Evolutionary conservation across 2,888 invertebrate genomes (phyloP), one percentile per base, ranked within the genome.

Genomic region (Rhyacophila evoluta): DNA sequence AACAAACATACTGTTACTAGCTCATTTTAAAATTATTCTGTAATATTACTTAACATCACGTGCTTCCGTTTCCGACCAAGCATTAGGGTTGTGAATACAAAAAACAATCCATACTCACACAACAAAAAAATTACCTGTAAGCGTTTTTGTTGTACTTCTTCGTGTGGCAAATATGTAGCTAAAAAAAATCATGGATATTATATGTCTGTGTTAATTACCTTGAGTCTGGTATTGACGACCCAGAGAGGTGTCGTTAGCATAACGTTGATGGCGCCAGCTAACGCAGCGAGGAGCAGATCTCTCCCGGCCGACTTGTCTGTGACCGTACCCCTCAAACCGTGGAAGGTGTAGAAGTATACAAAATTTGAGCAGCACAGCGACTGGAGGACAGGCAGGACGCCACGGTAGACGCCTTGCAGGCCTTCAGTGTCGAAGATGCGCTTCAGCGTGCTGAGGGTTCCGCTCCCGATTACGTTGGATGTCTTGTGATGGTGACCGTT

Each of bases 261-360:
- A 1, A 97, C 97, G 89, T 97, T 97, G 12, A 95, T 90, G 74
- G 94, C 91, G 68, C 97, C 97, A 83, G 96, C 95, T 76, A 95
- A 86, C 83, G 94, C 91, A 19, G 95, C 97, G 82, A 95, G 89
- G 77, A 93, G 85, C 38, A 97, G 89, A 87, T 97, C 97, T 83
- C 91, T 93, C 10, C 93, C 83, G 1, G 95, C 94, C 67, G 92
- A 91, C 83, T 91, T 91, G 75, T 87, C 85, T 10, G 86, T 84
- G 33, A 86, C 87, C 27, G 86, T 87, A 74, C 86, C 85, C 84
- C 96, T 94, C 41, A 97, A 89, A 15, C 95, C 94, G 88, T 97
- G 97, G 87, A 97, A 97, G 84, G 95, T 92, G 87, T 97, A 98
- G 86, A 97, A 98, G 86, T 98, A 98, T n/a, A 97, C 94, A 88